phyloP scores from a whole-genome alignment of 2,797 vertebrate genomes.

The Catostomus latipinnis region DNA sequence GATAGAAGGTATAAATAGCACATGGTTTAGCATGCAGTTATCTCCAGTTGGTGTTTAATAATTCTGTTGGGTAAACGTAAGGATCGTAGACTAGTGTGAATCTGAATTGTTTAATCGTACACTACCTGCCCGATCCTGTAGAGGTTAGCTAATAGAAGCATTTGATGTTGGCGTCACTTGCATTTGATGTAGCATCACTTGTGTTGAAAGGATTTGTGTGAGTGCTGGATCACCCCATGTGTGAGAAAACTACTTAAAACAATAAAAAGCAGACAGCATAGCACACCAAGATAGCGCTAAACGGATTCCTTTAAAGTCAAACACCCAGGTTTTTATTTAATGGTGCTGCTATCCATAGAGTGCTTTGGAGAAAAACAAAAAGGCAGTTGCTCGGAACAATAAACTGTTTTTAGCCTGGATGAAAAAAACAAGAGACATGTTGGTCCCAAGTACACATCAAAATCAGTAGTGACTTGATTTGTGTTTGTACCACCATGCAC shows the following conservation, averaged over 20 bases:
- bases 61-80: slow-evolving; percentile 50
- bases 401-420: slow-evolving; percentile 67
- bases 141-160: slow-evolving; percentile 79
- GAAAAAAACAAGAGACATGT: slow-evolving; percentile 24
- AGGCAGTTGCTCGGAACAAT: slow-evolving; percentile 71
- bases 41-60: slow-evolving; percentile 64
- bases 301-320: slow-evolving; percentile 78
- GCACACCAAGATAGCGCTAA: slow-evolving; percentile 75
- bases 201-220: slow-evolving; percentile 78
- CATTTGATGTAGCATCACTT: slow-evolving; percentile 66
- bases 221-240: slow-evolving; percentile 73
- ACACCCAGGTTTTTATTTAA: slow-evolving; percentile 80
- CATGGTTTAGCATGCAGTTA: slow-evolving; percentile 58
- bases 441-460: slow-evolving; percentile 16
- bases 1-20: slow-evolving; percentile 64
- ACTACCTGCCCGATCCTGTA: slow-evolving; percentile 62
- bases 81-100: slow-evolving; percentile 57
- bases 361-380: slow-evolving; percentile 70
- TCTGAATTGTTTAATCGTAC: slow-evolving; percentile 74
- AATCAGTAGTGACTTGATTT: neutral
- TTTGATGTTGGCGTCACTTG: slow-evolving; percentile 71
- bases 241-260: slow-evolving; percentile 80
- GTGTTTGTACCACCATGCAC: neutral
- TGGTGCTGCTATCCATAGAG: slow-evolving; percentile 75
- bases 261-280: slow-evolving; percentile 77